phyloP scores from a whole-genome alignment of 2,113 vertebrate genomes.

The Oreochromis tanganicae region DNA sequence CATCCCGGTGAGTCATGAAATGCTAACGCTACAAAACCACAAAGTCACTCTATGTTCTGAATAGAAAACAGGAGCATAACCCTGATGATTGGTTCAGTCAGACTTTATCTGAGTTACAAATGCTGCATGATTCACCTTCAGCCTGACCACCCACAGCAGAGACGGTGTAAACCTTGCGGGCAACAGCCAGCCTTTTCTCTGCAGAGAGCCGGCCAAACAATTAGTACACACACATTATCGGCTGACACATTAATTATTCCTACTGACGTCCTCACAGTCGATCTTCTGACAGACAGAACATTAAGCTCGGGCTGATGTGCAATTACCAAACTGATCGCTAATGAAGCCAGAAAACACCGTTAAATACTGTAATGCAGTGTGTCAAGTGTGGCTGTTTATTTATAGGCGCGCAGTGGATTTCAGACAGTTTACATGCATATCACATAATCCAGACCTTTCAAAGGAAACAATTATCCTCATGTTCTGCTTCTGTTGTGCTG shows the following conservation, averaged over 20 bases:
- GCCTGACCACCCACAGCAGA: neutral
- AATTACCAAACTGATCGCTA: conserved; percentile 8
- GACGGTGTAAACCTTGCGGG: neutral
- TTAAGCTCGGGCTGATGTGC: conserved; percentile 8
- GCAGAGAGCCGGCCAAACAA: neutral
- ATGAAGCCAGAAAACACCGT: conserved; percentile 13
- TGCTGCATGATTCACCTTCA: neutral
- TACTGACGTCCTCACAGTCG: neutral
- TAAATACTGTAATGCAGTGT: neutral
- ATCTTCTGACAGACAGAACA: neutral
- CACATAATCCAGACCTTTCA: neutral
- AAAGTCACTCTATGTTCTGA: neutral
- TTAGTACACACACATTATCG: neutral
- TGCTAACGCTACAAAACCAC: neutral
- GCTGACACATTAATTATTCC: conserved; percentile 15
- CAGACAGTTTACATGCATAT: neutral
- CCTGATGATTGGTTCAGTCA: neutral
- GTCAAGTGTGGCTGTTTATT: neutral
- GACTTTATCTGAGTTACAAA: neutral
- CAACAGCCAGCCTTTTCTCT: neutral
- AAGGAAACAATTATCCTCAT: neutral
- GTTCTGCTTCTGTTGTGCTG: neutral
- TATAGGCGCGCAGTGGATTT: neutral
- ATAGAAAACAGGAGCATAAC: neutral
- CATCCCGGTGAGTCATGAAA: neutral